Evolutionary conservation across 2,888 invertebrate genomes (phyloP), one percentile per base, ranked within the genome.

Genomic region (Cryptophagus acutangulus): DNA sequence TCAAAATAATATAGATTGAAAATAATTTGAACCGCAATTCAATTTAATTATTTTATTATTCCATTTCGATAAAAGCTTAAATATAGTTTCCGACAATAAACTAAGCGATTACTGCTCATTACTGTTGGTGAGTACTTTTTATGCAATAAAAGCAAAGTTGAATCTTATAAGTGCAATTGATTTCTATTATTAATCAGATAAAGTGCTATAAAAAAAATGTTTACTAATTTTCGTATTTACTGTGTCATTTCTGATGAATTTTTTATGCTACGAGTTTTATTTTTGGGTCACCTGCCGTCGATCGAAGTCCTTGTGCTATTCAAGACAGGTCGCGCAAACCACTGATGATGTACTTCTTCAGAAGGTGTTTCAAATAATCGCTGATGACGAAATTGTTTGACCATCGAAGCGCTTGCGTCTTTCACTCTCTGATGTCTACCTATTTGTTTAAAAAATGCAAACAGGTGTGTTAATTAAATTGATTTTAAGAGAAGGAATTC

Each of bases 191-290:
- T n/a, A n/a, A n/a, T n/a, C n/a, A n/a, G n/a, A n/a, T n/a, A n/a
- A n/a, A n/a, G n/a, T n/a, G n/a, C n/a, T n/a, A n/a, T n/a, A n/a
- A n/a, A n/a, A n/a, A n/a, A n/a, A n/a, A n/a, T n/a, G n/a, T n/a
- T n/a, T n/a, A n/a, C n/a, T n/a, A n/a, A n/a, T n/a, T 43, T 20
- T 34, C 39, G 45, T 57, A 57, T 54, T 57, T 57, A 57, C 57
- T 57, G 55, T 48, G 57, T 57, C 57, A 57, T 57, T 47, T 41
- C n/a, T 51, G 52, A 41, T 28, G 46, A 31, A 31, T 13, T 31
- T 31, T 8, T 29, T 29, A 12, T 29, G 13, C 12, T 10, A 29
- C 6, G 29, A 10, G 40, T 38, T 40, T 38, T 39, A 35, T 31
- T 35, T 37, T 34, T 42, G 47, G 30, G 45, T 49, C 43, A 45